Conservation (phyloP, 1,140 invertebrate genomes). For the Nilaparvata lugens region DNA sequence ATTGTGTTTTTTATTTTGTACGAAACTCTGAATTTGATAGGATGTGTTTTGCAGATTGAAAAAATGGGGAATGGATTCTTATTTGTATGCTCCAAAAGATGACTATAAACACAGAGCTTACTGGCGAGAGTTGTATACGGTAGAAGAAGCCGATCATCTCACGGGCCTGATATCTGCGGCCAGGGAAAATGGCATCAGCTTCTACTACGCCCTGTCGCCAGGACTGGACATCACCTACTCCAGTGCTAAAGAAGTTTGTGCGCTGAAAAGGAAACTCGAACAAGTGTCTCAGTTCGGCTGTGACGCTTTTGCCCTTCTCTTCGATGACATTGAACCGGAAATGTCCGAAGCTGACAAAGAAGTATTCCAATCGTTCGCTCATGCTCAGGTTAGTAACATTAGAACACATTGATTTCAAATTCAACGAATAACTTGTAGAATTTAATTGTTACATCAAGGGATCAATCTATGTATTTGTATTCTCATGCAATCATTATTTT, state of each 20-base stretch:
- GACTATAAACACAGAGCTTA: constrained; percentile 95
- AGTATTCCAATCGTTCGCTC: constrained; percentile 94
- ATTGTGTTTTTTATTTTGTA: too few relatives aligned
- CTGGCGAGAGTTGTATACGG: constrained; percentile 95
- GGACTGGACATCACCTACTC: constrained; percentile 97
- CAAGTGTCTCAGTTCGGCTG: constrained; percentile 95
- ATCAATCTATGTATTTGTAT: too few relatives aligned
- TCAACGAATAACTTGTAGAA: too few relatives aligned
- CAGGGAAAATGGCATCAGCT: constrained; percentile 76
- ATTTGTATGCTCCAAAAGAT: constrained; percentile 97
- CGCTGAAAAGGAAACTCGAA: constrained; percentile 87
- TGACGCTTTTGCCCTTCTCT: constrained; percentile 88
- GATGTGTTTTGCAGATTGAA: constrained; percentile 58
- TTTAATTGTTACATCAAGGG: too few relatives aligned
- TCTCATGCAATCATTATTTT: too few relatives aligned
- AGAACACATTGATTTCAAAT: too few relatives aligned
- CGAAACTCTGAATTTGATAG: too few relatives aligned
- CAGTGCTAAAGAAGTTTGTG: constrained; percentile 80
- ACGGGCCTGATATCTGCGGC: constrained; percentile 82
- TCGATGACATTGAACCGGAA: constrained; percentile 97
- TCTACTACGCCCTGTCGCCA: constrained; percentile 98
- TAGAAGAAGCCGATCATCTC: constrained; percentile 95
- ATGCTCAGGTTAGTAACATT: constrained; percentile 70
- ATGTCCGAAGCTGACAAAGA: constrained; percentile 95
- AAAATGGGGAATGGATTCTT: constrained; percentile 92